These are phyloP conservation scores for Tachysurus fulvidraco DNA, from an alignment of 2,113 vertebrate species.

Conservation along the genomic window DNA sequence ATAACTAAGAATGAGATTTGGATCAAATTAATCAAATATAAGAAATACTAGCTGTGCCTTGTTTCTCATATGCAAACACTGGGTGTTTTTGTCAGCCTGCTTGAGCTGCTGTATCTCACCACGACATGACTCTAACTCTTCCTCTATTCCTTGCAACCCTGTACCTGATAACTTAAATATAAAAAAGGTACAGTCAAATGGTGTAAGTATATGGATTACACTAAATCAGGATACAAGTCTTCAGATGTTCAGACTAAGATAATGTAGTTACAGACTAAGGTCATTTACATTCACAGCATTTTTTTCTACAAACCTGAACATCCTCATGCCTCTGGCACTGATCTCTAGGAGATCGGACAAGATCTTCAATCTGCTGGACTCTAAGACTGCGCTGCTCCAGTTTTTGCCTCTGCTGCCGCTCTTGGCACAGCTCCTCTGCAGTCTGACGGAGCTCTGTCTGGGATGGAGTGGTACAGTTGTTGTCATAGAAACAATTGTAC, in stretches of 20 bases:
- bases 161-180: conserved; percentile 65
- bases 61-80: background rate
- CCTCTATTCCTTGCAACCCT: conserved; percentile 66
- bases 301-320: conserved; percentile 41
- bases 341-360: conserved; percentile 56
- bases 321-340: conserved; percentile 57
- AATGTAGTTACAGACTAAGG: background rate
- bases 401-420: conserved; percentile 57
- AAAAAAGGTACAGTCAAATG: background rate
- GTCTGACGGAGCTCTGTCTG: conserved; percentile 59
- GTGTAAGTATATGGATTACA: background rate
- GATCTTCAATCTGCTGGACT: conserved; percentile 65
- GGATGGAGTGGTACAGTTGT: background rate
- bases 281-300: background rate
- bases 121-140: conserved; percentile 65
- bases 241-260: background rate
- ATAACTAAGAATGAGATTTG: background rate
- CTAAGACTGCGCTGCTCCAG: conserved; percentile 64
- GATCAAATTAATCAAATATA: background rate
- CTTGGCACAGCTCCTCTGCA: conserved; percentile 65
- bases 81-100: background rate
- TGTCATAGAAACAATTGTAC: background rate
- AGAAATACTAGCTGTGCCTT: background rate
- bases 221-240: background rate
- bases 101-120: conserved; percentile 61